A percentile compares a stretch with the other conserved stretches of the same genome.
phyloP scores from a whole-genome alignment of 2,797 vertebrate species.

The Coluber constrictor region DNA sequence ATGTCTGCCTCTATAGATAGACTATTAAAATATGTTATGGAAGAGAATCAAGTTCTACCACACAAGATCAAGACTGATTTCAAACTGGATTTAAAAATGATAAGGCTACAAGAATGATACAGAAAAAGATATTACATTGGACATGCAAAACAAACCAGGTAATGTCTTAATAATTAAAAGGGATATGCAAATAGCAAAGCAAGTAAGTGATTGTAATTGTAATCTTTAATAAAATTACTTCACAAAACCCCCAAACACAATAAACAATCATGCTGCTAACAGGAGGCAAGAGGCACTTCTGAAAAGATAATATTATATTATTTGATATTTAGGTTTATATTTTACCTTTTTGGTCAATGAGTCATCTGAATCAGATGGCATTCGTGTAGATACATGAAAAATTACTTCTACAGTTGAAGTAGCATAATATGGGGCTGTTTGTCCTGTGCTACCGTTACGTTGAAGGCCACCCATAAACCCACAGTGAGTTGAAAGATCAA shows the following conservation, averaged over 20 bases:
- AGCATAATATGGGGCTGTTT: constrained; percentile 93
- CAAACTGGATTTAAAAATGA: not conserved
- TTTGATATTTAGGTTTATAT: not conserved
- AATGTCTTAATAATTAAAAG: not conserved
- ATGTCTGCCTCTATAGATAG: not conserved
- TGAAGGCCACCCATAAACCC: constrained; percentile 99
- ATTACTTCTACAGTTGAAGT: constrained; percentile 97
- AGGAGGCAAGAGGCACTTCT: not conserved
- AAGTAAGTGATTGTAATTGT: not conserved
- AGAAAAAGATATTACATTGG: not conserved
- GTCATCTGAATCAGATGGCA: constrained; percentile 93
- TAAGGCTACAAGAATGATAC: not conserved
- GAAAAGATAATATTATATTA: not conserved
- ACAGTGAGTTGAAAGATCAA: constrained; percentile 91
- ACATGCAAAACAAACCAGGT: not conserved
- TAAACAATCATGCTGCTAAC: not conserved
- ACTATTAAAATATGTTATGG: not conserved
- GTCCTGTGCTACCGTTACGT: constrained; percentile 95
- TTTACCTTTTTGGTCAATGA: constrained; percentile 95
- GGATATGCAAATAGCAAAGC: not conserved
- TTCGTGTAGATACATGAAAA: constrained; percentile 96
- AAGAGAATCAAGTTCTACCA: not conserved
- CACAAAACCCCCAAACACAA: not conserved
- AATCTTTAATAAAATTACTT: not conserved
- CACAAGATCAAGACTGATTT: not conserved